Percentiles rank a stretch among this genome's conserved stretches.
phyloP scores from a whole-genome alignment of 2,888 invertebrate species.

The Dyspetes luteomarginatus region DNA sequence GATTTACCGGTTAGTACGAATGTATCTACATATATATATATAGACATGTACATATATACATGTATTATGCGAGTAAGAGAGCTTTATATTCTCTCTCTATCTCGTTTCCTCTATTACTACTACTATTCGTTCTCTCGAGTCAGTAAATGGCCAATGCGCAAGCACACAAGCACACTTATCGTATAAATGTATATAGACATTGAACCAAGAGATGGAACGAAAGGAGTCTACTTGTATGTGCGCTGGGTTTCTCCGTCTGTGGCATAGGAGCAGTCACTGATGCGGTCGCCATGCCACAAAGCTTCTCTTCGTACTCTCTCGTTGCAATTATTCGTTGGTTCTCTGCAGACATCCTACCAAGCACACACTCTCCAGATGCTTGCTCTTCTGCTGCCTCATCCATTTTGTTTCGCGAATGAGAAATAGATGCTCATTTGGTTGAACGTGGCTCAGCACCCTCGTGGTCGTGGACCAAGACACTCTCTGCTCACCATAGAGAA shows the following conservation, averaged over 20 bases:
- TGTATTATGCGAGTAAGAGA: background rate
- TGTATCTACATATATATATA: background rate
- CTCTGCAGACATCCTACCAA: constrained; percentile 4
- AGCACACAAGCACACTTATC: constrained; percentile 20
- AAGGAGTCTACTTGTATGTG: background rate
- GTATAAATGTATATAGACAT: background rate
- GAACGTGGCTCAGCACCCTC: constrained; percentile 37
- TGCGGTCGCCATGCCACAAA: constrained; percentile 31
- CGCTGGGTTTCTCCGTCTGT: background rate
- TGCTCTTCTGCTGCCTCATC: no score
- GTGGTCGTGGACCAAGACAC: constrained; percentile 14
- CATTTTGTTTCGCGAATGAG: constrained; percentile 56
- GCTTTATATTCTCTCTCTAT: constrained; percentile 22
- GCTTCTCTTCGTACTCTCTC: constrained; percentile 34
- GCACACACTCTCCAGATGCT: background rate
- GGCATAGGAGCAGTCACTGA: background rate
- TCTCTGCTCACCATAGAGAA: background rate
- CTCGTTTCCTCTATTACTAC: constrained; percentile 2
- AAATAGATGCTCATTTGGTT: constrained; percentile 54
- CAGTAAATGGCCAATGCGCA: constrained; percentile 29
- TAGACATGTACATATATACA: no score
- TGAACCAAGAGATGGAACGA: background rate
- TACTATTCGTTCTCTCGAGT: constrained; percentile 25
- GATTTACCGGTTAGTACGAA: constrained; percentile 53
- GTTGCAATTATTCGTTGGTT: constrained; percentile 39